A percentile compares a stretch with the other conserved stretches of the same genome.
Conservation (phyloP, 2,113 vertebrate species). For the Narcine bancroftii region DNA sequence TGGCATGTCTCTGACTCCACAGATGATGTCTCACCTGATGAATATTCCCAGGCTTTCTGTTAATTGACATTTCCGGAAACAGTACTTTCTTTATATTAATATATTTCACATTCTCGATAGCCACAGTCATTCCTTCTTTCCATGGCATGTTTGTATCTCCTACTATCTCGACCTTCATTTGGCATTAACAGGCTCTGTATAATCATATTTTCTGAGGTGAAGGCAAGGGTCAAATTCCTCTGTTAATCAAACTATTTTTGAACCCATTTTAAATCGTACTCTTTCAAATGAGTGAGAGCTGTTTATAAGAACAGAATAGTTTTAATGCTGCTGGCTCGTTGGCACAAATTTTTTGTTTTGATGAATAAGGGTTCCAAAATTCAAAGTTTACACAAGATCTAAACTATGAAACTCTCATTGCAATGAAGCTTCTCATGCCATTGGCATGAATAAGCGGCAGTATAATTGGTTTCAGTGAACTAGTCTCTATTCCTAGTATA, state of each 20-base stretch:
- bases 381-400: slow-evolving; percentile 5
- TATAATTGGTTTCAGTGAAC: background rate
- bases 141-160: too few species aligned
- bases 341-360: slow-evolving; percentile 20
- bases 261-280: background rate
- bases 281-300: background rate
- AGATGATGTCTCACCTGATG: too few species aligned
- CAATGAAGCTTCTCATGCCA: slow-evolving; percentile 21
- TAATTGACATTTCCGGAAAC: too few species aligned
- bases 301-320: background rate
- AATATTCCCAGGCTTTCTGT: too few species aligned
- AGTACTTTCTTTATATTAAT: too few species aligned
- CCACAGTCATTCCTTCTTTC: background rate
- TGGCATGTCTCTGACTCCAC: too few species aligned
- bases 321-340: background rate
- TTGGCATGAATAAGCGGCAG: slow-evolving; percentile 12
- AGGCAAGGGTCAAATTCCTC: background rate
- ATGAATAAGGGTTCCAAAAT: slow-evolving; percentile 14
- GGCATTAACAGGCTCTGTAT: background rate
- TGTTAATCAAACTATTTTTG: background rate
- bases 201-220: background rate
- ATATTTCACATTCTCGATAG: background rate
- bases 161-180: background rate
- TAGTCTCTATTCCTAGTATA: background rate
- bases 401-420: slow-evolving; percentile 14